Evolutionary conservation across 2,797 vertebrate genomes (phyloP), one percentile per base, ranked within the genome.

Genomic region (Capromys pilorides): DNA sequence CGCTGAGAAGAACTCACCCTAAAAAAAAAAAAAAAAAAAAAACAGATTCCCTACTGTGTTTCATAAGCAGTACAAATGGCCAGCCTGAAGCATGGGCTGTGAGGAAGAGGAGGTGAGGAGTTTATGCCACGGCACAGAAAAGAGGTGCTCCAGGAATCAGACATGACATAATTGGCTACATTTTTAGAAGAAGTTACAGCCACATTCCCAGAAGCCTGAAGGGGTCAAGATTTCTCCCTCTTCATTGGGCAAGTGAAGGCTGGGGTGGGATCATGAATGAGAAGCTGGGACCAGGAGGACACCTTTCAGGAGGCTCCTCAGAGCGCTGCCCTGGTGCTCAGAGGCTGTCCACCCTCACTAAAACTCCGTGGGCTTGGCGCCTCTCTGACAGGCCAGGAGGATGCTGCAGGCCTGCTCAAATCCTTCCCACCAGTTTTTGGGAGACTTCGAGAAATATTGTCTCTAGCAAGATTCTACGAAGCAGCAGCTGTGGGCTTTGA

Each of bases 1-100:
- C 77, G 99, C 99, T n/a, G 98, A 99, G 92, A 99, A 98, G 69
- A 99, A 99, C 98, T 99, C 99, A 88, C 95, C 96, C 99, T 99
- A 82, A 21, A 81, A 75, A 54, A 57, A 18, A 10, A 51, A 51
- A 51, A 51, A 51, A 51, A 51, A 8, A 51, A 51, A 73, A 97
- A 96, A 71, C 84, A 39, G 26, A 14, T 81, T 80, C 67, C 7
- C 13, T 59, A 39, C 64, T 54, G 86, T 57, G 51, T 22, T 51
- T 78, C 26, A 31, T 12, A 12, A 64, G n/a, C n/a, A 54, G 36
- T n/a, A 5, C 10, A 26, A 36, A 33, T n/a, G 66, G 39, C 0
- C 8, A 51, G 51, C 22, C 62, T 66, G 39, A 83, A 62, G 39
- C 45, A 5, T 0, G 13, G 59, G 9, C 19, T 21, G 7, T 0